These are phyloP conservation scores for Eristalis intricaria DNA, from an alignment of 2,888 invertebrate genomes.

Conservation along the genomic window DNA sequence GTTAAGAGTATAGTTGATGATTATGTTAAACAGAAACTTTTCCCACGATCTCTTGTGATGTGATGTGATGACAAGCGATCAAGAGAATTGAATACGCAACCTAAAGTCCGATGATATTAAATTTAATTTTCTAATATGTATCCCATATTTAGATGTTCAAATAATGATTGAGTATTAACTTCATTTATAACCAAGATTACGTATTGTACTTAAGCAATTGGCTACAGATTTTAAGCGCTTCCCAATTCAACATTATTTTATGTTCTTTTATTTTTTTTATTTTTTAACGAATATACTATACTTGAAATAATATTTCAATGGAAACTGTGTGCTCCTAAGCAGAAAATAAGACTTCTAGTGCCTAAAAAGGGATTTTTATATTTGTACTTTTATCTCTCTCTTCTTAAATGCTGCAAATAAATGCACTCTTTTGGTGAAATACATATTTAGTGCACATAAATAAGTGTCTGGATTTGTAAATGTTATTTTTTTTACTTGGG, in stretches of 20 bases:
- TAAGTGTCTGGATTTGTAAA: not conserved
- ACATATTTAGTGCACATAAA: not conserved
- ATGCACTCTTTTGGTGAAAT: conserved; percentile 51
- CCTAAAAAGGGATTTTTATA: conserved; percentile 42
- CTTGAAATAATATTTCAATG: conserved; percentile 9
- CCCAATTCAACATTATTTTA: conserved; percentile 20
- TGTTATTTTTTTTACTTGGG: not conserved
- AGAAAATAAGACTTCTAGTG: conserved; percentile 45
- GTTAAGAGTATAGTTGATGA: conserved; percentile 90
- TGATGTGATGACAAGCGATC: conserved; percentile 77
- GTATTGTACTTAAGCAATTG: conserved; percentile 8
- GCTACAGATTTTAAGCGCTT: conserved; percentile 22
- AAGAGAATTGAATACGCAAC: not conserved
- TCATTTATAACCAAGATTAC: not conserved
- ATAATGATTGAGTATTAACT: not conserved
- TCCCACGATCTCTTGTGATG: conserved; percentile 87
- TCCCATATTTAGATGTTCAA: not conserved
- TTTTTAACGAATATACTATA: conserved; percentile 1
- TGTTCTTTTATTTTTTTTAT: not conserved
- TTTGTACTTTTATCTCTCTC: conserved; percentile 27
- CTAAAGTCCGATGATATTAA: not conserved
- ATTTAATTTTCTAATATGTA: not conserved
- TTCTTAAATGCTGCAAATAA: conserved; percentile 45
- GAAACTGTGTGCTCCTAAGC: conserved; percentile 48
- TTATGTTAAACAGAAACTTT: conserved; percentile 90